Conservation (phyloP, 2,113 vertebrate genomes). For the Neogobius melanostomus region DNA sequence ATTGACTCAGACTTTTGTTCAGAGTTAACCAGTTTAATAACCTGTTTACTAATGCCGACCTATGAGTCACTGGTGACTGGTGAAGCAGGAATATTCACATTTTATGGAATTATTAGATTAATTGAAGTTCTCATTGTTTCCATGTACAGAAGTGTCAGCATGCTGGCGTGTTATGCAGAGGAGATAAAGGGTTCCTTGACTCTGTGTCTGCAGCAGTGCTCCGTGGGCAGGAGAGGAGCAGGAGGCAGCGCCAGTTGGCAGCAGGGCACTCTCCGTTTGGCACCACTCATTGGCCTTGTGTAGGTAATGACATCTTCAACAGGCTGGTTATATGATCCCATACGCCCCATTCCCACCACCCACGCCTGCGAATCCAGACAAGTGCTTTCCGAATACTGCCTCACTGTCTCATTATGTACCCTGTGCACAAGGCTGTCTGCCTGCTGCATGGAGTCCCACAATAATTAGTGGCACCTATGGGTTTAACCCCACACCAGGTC, state of each 20-base stretch:
- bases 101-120: conserved; percentile 28
- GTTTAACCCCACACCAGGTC: conserved; percentile 48
- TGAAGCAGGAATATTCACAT: conserved; percentile 1
- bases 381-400: conserved; percentile 59
- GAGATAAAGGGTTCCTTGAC: conserved; percentile 61
- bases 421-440: conserved; percentile 40
- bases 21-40: no score
- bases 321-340: conserved; percentile 47
- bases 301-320: conserved; percentile 67
- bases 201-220: conserved; percentile 35
- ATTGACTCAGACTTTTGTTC: no score
- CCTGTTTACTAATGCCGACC: not conserved
- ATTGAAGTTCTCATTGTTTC: conserved; percentile 46
- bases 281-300: conserved; percentile 47
- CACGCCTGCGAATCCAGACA: conserved; percentile 47
- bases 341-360: conserved; percentile 26
- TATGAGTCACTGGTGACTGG: conserved; percentile 9
- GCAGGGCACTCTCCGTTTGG: conserved; percentile 44
- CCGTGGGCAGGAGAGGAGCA: conserved; percentile 44
- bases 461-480: conserved; percentile 45
- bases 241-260: conserved; percentile 65
- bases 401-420: conserved; percentile 60
- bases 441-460: conserved; percentile 17
- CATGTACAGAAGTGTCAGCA: conserved; percentile 42
- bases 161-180: conserved; percentile 36